Evolutionary conservation across 2,888 invertebrate genomes (phyloP), one percentile per base, ranked within the genome.

Genomic region (Macrophya annulata): DNA sequence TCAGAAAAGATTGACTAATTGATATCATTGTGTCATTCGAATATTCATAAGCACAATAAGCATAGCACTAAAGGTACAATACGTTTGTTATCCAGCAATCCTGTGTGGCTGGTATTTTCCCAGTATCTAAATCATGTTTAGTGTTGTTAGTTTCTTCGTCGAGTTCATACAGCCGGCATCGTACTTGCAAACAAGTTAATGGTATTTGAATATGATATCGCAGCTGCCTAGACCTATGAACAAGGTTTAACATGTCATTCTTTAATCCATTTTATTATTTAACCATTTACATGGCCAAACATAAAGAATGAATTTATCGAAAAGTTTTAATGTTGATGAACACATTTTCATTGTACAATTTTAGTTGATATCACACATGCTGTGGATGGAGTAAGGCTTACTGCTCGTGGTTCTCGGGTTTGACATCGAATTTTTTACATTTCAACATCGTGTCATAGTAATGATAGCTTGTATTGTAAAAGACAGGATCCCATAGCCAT

Each of bases 401-500:
- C 74, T 12, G 17, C 31, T 74, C 25, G 2, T 15, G 6, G 10
- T 12, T 12, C 12, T 45, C 74, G 4, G 25, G 21, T 25, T n/a
- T 9, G 12, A 74, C 21, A 8, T 43, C 12, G 4, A 45, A 43
- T 5, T 15, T 45, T 15, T 59, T 40, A n/a, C 62, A 59, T 62
- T 59, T 81, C 59, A 81, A 62, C 40, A 21, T 59, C 25, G 81
- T 59, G 40, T 81, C 62, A 40, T 81, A 12, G 21, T 51, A 43
- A 59, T 31, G 81, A 81, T 59, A 59, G 21, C 31, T 62, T 9
- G 62, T 62, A 25, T 43, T 81, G n/a, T 25, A 43, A 62, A 81
- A 81, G 0, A 21, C 6, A 51, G 62, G 62, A 12, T 43, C 81
- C 59, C 62, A 62, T 4, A 81, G 8, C 81, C 81, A 81, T 21